phyloP scores from a whole-genome alignment of 2,888 invertebrate genomes.

The Andrena haemorrhoa region DNA sequence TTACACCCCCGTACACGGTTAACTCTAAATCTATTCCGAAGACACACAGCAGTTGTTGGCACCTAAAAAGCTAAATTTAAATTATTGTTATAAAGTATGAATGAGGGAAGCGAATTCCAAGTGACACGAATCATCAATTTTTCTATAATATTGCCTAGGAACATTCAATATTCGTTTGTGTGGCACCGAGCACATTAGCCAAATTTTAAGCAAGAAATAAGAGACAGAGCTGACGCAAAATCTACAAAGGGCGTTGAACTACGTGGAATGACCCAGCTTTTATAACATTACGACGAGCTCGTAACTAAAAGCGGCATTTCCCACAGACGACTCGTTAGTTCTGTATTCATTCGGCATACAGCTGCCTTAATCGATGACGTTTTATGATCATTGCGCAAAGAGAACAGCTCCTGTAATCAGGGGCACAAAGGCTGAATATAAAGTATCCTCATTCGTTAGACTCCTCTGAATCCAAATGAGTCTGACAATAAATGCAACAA shows the following conservation, averaged over 20 bases:
- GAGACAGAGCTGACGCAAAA: not conserved
- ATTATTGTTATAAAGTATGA: too few relatives aligned
- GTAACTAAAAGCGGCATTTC: not conserved
- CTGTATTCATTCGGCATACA: conserved; percentile 9
- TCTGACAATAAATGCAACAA: conserved; percentile 1
- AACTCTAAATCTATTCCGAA: too few relatives aligned
- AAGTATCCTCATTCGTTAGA: not conserved
- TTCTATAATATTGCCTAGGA: too few relatives aligned
- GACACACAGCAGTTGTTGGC: too few relatives aligned
- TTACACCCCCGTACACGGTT: too few relatives aligned
- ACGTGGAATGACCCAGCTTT: not conserved
- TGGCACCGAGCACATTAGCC: not conserved
- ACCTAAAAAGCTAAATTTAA: too few relatives aligned
- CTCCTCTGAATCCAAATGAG: conserved; percentile 7
- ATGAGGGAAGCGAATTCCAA: too few relatives aligned
- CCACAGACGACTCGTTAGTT: conserved; percentile 24
- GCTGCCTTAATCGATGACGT: conserved; percentile 9
- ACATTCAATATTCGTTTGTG: too few relatives aligned
- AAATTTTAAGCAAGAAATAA: not conserved
- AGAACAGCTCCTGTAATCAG: conserved; percentile 19
- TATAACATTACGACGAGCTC: not conserved
- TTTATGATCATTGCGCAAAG: conserved; percentile 24
- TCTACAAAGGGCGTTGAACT: not conserved
- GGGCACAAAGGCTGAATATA: conserved; percentile 8
- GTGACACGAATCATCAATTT: too few relatives aligned